Evolutionary conservation across 2,888 invertebrate genomes (phyloP).

Genomic region (Gasteruption jaculator): DNA sequence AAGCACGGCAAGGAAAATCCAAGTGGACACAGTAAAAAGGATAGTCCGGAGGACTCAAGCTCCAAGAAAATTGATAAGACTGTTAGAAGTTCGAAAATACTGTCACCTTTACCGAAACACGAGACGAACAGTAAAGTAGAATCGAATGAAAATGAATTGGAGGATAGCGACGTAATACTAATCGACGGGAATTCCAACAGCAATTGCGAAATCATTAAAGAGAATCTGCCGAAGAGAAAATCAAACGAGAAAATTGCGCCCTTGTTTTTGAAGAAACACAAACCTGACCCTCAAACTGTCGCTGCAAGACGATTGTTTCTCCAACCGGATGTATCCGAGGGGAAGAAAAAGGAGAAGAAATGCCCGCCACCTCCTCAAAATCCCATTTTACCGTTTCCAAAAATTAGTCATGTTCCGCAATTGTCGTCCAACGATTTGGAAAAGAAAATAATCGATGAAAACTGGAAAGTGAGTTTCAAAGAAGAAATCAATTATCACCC

Average conservation of each 20-base stretch:
- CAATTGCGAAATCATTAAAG: not conserved
- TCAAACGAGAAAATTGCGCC: conserved; percentile 57
- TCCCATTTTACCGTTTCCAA: conserved; percentile 54
- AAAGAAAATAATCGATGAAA: no score
- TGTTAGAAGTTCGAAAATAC: no score
- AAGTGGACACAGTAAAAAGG: no score
- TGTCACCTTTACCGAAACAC: not conserved
- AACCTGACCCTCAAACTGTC: conserved; percentile 56
- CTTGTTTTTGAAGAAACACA: conserved; percentile 60
- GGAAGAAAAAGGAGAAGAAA: conserved; percentile 57
- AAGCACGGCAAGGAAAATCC: no score
- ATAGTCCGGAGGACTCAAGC: no score
- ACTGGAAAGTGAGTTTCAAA: conserved; percentile 24
- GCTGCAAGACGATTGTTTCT: conserved; percentile 69
- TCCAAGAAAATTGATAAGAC: no score
- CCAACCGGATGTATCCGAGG: conserved; percentile 67
- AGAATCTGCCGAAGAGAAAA: conserved; percentile 25
- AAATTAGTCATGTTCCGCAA: conserved; percentile 65
- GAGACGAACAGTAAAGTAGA: conserved; percentile 10
- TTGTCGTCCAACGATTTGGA: conserved; percentile 7
- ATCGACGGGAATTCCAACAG: not conserved
- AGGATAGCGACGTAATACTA: not conserved
- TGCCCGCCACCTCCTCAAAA: conserved; percentile 34
- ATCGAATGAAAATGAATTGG: conserved; percentile 9
- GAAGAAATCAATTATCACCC: conserved; percentile 19